These are phyloP conservation scores for Pelochelys cantorii DNA, from an alignment of 2,797 vertebrate genomes.

Conservation along the genomic window DNA sequence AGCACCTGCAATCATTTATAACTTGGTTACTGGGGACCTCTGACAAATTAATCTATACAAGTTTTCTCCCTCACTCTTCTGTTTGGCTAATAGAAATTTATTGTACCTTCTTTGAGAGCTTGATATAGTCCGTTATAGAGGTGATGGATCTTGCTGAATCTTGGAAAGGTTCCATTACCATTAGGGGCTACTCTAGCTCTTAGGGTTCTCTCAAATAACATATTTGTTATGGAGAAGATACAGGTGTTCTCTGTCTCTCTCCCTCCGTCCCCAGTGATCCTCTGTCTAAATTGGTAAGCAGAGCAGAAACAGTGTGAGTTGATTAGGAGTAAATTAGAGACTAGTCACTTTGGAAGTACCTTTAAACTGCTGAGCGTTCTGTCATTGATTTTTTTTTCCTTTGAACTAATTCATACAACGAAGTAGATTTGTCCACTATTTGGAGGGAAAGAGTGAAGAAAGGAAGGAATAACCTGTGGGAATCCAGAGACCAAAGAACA, in stretches of 20 bases:
- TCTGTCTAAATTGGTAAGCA: conserved; percentile 28
- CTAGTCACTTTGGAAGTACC: conserved; percentile 42
- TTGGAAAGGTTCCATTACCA: background rate
- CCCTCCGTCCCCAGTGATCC: background rate
- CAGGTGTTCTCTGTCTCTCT: background rate
- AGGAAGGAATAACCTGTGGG: background rate
- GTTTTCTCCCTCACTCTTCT: background rate
- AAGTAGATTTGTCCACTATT: background rate
- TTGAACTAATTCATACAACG: background rate
- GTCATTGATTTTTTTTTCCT: conserved; percentile 39
- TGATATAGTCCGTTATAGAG: background rate
- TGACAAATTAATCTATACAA: background rate
- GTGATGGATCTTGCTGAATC: background rate
- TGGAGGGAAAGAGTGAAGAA: background rate
- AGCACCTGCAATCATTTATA: background rate
- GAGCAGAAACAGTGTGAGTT: conserved; percentile 38
- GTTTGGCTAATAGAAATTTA: background rate
- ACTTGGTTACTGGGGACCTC: background rate
- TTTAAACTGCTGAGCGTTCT: background rate
- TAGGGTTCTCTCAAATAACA: background rate
- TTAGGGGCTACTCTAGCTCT: accelerated
- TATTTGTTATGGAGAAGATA: background rate
- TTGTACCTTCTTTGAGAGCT: background rate
- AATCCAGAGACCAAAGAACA: conserved; percentile 1
- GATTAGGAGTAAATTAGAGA: conserved; percentile 47